Evolutionary conservation across 2,113 vertebrate species (phyloP).

Genomic region (Pongo pygmaeus): DNA sequence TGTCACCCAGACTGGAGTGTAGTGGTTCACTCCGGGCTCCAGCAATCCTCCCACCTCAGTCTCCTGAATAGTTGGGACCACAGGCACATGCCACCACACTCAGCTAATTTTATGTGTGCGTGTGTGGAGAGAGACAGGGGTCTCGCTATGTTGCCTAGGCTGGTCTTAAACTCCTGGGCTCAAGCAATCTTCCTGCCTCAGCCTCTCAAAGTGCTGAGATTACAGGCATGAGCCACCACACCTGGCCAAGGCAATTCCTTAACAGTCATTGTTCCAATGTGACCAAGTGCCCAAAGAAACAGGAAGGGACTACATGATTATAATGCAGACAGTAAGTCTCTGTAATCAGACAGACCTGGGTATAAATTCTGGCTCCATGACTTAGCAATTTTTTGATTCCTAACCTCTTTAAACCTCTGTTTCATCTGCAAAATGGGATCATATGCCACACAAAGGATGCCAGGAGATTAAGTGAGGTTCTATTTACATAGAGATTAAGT

Average conservation of each 20-base stretch:
- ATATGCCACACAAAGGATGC: not conserved
- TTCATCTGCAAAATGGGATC: not conserved
- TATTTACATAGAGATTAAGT: not conserved
- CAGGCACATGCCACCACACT: too few species aligned
- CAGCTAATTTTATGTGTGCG: too few species aligned
- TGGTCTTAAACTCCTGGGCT: too few species aligned
- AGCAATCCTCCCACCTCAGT: too few species aligned
- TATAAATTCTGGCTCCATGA: not conserved
- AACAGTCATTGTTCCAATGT: not conserved
- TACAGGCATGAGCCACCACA: too few species aligned
- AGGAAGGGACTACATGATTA: not conserved
- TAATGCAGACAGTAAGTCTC: not conserved
- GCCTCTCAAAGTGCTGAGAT: too few species aligned
- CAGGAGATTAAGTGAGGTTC: not conserved
- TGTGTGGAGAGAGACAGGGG: too few species aligned
- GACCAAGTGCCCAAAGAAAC: not conserved
- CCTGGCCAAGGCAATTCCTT: not conserved
- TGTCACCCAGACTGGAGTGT: too few species aligned
- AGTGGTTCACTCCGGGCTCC: too few species aligned
- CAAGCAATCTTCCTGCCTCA: too few species aligned
- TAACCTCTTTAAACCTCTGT: not conserved
- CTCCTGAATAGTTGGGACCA: too few species aligned
- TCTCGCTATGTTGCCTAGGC: too few species aligned
- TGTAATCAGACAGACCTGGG: not conserved
- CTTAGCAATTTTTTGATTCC: not conserved